Evolutionary conservation across 2,113 vertebrate species (phyloP).

Genomic region (Otolemur garnettii): DNA sequence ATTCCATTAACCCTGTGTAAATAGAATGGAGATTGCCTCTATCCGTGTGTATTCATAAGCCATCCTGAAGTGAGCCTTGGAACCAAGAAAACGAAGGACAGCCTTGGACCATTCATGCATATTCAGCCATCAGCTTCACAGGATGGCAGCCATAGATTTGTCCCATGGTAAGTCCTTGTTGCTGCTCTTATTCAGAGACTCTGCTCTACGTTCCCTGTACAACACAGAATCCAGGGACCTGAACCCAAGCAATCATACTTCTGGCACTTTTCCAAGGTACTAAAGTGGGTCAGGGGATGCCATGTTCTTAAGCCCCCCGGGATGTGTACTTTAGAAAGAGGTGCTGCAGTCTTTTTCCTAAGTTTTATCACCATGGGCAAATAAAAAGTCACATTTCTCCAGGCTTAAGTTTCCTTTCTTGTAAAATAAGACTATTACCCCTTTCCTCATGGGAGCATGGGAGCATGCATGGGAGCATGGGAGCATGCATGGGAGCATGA

Average conservation of each 20-base stretch:
- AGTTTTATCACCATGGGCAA: not conserved
- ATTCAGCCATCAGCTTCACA: not conserved
- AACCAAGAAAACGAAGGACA: not conserved
- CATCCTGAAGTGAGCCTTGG: not conserved
- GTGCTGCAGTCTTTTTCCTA: not conserved
- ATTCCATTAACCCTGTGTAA: not conserved
- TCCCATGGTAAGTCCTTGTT: constrained; percentile 51
- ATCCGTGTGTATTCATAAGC: not conserved
- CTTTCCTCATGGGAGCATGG: not conserved
- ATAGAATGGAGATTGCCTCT: constrained; percentile 30
- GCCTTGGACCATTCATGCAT: not conserved
- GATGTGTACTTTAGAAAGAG: not conserved
- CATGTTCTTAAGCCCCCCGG: not conserved
- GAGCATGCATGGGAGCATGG: no score
- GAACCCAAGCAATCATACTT: not conserved
- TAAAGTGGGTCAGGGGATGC: not conserved
- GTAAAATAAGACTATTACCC: not conserved
- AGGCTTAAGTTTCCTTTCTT: not conserved
- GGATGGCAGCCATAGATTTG: constrained; percentile 54
- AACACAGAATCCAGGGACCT: not conserved
- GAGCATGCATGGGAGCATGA: no score
- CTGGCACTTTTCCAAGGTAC: not conserved
- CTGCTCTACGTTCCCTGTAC: not conserved
- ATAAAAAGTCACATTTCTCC: not conserved
- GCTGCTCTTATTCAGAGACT: not conserved